Conservation (phyloP, 1,140 invertebrate species). For the Tetramorium simillimum region DNA sequence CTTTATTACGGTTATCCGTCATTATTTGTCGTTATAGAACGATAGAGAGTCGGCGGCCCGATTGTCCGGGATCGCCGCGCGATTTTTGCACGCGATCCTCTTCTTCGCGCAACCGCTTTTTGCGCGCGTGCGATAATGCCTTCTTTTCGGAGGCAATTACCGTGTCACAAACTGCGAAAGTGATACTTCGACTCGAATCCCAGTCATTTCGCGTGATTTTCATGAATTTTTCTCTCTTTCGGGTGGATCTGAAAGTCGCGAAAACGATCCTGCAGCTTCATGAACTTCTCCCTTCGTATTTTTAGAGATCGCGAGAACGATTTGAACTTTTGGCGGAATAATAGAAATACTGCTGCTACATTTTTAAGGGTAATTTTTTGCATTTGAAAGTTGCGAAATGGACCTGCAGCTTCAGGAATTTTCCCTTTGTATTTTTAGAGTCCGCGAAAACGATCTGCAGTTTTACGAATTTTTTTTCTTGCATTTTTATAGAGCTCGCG, state of each 20-base stretch:
- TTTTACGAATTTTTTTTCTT: too few relatives aligned
- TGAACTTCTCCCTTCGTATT: not conserved
- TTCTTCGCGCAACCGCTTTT: not conserved
- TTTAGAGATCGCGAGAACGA: too few relatives aligned
- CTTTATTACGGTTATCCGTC: constrained; percentile 47
- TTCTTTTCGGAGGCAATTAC: not conserved
- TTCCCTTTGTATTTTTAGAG: too few relatives aligned
- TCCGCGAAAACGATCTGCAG: too few relatives aligned
- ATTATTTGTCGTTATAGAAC: constrained; percentile 44
- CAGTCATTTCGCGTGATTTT: not conserved
- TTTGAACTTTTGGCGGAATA: too few relatives aligned
- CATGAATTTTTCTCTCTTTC: too few relatives aligned
- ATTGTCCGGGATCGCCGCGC: not conserved
- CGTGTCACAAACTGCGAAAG: not conserved
- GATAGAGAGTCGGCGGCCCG: not conserved
- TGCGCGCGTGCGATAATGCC: not conserved
- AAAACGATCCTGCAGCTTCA: not conserved
- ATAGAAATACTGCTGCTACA: too few relatives aligned
- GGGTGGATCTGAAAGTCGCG: not conserved
- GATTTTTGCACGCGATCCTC: not conserved
- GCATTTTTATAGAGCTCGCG: not conserved
- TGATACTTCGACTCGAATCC: not conserved
- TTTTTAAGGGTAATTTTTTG: too few relatives aligned
- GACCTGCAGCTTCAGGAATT: not conserved
- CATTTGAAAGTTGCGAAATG: not conserved